Base-by-base conservation (phyloP, 1,140 invertebrate species). In the Zaprionus tsacasi region DNA sequence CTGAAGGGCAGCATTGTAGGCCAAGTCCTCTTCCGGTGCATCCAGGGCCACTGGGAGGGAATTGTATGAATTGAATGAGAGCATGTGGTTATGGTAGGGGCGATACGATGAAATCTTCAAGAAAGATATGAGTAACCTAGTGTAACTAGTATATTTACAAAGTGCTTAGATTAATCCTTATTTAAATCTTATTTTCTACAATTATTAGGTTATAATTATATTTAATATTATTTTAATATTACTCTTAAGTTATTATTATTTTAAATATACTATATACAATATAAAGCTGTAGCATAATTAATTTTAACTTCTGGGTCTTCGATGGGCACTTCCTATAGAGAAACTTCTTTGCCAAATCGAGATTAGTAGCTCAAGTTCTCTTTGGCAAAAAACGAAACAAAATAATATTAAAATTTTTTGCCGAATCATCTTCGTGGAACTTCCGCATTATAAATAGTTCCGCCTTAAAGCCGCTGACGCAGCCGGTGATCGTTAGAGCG, bases 1-100 rank as follows among this genome's bases (percentile, higher is more conserved):
- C 40, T 92, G 91, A 7, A 92, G 43, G 13, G 85, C 79, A 7
- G 91, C 91, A 56, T 92, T 88, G 57, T 92, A 91, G n/a, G 91
- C 91, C 30, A 92, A 57, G 35, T 92, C 91, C 21, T 91, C 91
- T 8, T 38, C 55, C 1, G 90, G 74, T 7, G 80, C 66, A 61
- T 78, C 70, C n/a, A 88, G 48, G 6, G 80, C 67, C 17, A 89
- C 83, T 88, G 69, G 10, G 36, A n/a, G 66, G 40, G 50, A 71
- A 57, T 25, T 8, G 17, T 43, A 57, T 56, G 71, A 45, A 33
- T 56, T 21, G 3, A 45, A 54, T 27, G 21, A 30, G 25, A 35
- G 6, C 10, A 13, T 50, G n/a, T 56, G 38, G 55, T 35, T 50
- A 21, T 21, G n/a, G n/a, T n/a, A n/a, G n/a, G n/a, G n/a, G n/a